Conservation (phyloP, 2,113 vertebrate genomes). For the Axis porcinus region DNA sequence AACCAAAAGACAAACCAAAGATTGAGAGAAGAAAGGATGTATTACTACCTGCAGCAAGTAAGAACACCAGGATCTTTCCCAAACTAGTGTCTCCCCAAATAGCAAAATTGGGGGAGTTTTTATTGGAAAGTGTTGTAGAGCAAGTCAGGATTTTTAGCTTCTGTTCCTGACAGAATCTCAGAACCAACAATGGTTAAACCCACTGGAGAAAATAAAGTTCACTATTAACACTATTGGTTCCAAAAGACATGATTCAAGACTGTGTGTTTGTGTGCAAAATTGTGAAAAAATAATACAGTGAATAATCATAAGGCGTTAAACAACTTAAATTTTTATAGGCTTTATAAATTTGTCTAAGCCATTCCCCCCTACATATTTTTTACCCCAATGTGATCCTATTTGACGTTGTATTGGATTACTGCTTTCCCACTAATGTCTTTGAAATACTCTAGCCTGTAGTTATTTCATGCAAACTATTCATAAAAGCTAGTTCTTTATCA, state of each 20-base stretch:
- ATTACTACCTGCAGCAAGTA: not conserved
- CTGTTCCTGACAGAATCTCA: not conserved
- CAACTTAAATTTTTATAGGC: not conserved
- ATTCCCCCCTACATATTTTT: not conserved
- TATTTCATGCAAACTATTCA: not conserved
- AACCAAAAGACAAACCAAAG: not conserved
- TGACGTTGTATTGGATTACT: not conserved
- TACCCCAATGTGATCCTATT: not conserved
- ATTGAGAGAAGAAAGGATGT: not conserved
- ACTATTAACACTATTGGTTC: not conserved
- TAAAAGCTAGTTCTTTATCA: not conserved
- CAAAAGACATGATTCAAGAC: not conserved
- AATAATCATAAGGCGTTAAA: not conserved
- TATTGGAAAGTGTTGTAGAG: not conserved
- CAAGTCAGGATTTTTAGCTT: not conserved
- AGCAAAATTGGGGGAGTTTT: not conserved
- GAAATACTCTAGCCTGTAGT: not conserved
- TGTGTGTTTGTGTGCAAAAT: not conserved
- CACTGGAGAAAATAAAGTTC: not conserved
- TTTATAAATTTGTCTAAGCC: not conserved
- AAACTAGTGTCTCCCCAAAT: not conserved
- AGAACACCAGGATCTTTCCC: not conserved
- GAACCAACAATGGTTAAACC: not conserved
- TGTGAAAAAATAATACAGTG: not conserved
- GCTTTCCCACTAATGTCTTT: not conserved